These are phyloP conservation scores for Cataglyphis livida DNA, from an alignment of 2,888 invertebrate genomes.

Conservation along the genomic window DNA sequence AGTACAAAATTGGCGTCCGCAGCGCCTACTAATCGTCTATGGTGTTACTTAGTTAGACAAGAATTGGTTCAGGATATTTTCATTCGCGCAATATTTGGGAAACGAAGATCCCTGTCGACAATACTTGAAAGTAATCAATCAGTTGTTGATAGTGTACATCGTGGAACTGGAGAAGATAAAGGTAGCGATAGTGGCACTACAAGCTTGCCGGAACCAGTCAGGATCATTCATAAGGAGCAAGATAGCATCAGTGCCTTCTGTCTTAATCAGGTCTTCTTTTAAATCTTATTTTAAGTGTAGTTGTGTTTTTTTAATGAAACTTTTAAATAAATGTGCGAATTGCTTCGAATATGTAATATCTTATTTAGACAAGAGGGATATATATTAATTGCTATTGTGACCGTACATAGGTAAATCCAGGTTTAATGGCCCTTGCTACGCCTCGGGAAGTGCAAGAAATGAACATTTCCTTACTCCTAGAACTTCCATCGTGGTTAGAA, in stretches of 20 bases:
- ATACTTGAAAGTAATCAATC: slow-evolving; percentile 85
- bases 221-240: slow-evolving; percentile 99
- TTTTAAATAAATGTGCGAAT: background rate
- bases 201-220: slow-evolving; percentile 91
- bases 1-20: slow-evolving; percentile 90
- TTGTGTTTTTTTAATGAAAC: background rate
- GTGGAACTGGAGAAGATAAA: slow-evolving; percentile 83
- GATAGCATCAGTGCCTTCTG: slow-evolving; percentile 99
- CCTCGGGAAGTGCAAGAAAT: slow-evolving; percentile 99
- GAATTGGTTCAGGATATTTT: slow-evolving; percentile 97
- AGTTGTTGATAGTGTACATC: slow-evolving; percentile 78
- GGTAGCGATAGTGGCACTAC: slow-evolving; percentile 84
- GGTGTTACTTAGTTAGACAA: slow-evolving; percentile 97
- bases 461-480: slow-evolving; percentile 96
- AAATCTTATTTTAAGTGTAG: background rate
- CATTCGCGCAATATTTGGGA: slow-evolving; percentile 97
- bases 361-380: background rate
- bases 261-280: slow-evolving; percentile 92
- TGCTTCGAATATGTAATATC: background rate
- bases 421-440: slow-evolving; percentile 96
- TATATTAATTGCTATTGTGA: background rate
- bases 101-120: slow-evolving; percentile 88
- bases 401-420: slow-evolving; percentile 89
- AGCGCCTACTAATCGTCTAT: slow-evolving; percentile 93
- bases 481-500: slow-evolving; percentile 97